Evolutionary conservation across 2,113 vertebrate species (phyloP).

Genomic region (Hyperoodon ampullatus): DNA sequence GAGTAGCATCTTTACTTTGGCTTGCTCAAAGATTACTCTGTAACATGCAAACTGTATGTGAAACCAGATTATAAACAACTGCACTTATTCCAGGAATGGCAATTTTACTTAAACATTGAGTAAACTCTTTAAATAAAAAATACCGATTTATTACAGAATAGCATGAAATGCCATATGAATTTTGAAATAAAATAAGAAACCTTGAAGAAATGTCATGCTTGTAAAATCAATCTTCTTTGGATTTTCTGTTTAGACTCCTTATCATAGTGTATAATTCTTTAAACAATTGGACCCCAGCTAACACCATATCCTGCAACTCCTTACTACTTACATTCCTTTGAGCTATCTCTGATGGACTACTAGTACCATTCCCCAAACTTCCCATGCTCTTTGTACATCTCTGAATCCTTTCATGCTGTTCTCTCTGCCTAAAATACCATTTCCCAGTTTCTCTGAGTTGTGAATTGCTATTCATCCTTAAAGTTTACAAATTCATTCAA

Average conservation of each 20-base stretch:
- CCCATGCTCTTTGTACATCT: background rate
- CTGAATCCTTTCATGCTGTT: background rate
- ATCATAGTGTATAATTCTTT: background rate
- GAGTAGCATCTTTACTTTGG: background rate
- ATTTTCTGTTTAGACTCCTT: background rate
- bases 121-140: background rate
- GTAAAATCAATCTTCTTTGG: constrained; percentile 3
- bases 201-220: background rate
- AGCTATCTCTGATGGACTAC: background rate
- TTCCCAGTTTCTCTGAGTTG: background rate
- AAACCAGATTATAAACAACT: background rate
- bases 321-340: background rate
- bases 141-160: background rate
- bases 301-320: background rate
- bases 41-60: background rate
- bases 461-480: background rate
- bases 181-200: background rate
- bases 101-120: background rate
- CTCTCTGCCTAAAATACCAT: background rate
- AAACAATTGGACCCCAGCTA: background rate
- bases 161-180: background rate
- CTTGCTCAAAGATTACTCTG: background rate
- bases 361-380: background rate
- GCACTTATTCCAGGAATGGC: background rate
- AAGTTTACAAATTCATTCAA: background rate